Evolutionary conservation across 2,888 invertebrate genomes (phyloP).

Genomic region (Stictocephala bisonia): DNA sequence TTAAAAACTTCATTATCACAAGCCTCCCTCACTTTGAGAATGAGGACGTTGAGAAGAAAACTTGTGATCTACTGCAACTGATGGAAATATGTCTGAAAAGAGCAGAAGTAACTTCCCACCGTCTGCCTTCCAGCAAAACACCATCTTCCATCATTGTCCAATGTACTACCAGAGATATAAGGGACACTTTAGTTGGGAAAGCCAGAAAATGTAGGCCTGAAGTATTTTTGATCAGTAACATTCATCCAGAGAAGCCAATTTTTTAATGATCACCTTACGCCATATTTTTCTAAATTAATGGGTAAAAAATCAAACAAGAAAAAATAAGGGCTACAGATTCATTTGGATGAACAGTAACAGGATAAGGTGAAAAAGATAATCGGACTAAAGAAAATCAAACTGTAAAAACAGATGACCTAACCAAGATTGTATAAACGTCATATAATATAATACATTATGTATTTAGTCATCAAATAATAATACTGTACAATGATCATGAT

Average conservation of each 20-base stretch:
- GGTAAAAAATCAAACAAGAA: not conserved
- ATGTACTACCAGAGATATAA: not conserved
- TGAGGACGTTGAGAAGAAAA: not conserved
- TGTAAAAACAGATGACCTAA: not conserved
- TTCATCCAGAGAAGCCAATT: not conserved
- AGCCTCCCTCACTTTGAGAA: not conserved
- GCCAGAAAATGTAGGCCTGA: slow-evolving; percentile 3
- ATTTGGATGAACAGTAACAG: slow-evolving; percentile 4
- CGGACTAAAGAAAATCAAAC: not conserved
- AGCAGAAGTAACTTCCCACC: not conserved
- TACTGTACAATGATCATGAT: too few relatives aligned
- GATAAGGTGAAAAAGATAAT: slow-evolving; percentile 4
- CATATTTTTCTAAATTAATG: slow-evolving; percentile 11
- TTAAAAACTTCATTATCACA: slow-evolving; percentile 6
- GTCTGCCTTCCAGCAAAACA: not conserved
- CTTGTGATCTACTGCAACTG: not conserved
- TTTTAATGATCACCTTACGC: slow-evolving; percentile 18
- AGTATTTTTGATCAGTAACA: not conserved
- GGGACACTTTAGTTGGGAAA: not conserved
- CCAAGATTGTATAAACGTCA: not conserved
- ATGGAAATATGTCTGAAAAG: not conserved
- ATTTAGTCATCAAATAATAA: not conserved
- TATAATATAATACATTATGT: not conserved
- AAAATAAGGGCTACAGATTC: not conserved
- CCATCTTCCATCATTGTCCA: slow-evolving; percentile 2